Evolutionary conservation across 2,113 vertebrate species (phyloP).

Genomic region (Vireo altiloquus): DNA sequence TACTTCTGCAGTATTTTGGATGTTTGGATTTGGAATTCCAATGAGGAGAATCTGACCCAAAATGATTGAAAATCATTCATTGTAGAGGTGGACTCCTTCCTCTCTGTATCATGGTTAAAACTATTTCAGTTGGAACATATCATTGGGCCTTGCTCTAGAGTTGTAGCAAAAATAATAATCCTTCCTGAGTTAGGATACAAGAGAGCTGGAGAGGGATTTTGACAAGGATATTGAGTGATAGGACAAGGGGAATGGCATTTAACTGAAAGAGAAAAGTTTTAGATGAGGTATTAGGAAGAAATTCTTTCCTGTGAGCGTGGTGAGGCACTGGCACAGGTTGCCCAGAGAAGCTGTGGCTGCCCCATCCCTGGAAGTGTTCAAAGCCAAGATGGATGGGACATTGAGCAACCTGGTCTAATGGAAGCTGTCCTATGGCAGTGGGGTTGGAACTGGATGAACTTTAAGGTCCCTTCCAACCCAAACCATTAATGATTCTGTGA

Average conservation of each 20-base stretch:
- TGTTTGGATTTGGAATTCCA: conserved; percentile 53
- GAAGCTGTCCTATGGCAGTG: not conserved
- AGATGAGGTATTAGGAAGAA: not conserved
- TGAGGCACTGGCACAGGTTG: not conserved
- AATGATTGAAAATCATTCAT: not conserved
- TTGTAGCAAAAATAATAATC: not conserved
- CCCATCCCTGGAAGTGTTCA: not conserved
- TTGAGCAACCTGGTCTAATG: not conserved
- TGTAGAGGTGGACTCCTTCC: not conserved
- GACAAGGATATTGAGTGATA: not conserved
- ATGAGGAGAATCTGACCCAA: not conserved
- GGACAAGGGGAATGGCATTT: not conserved
- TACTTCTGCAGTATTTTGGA: not conserved
- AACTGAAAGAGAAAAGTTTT: not conserved
- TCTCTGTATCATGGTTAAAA: not conserved
- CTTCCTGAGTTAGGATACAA: not conserved
- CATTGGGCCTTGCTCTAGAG: not conserved
- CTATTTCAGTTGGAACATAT: not conserved
- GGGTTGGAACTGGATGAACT: not conserved
- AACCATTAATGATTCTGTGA: not conserved
- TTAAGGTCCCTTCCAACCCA: not conserved
- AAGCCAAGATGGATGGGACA: not conserved
- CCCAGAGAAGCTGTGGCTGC: not conserved
- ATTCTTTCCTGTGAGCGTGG: not conserved
- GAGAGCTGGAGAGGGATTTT: not conserved